These are phyloP conservation scores for Myiagra hebetior DNA, from an alignment of 2,113 vertebrate genomes.

Conservation along the genomic window DNA sequence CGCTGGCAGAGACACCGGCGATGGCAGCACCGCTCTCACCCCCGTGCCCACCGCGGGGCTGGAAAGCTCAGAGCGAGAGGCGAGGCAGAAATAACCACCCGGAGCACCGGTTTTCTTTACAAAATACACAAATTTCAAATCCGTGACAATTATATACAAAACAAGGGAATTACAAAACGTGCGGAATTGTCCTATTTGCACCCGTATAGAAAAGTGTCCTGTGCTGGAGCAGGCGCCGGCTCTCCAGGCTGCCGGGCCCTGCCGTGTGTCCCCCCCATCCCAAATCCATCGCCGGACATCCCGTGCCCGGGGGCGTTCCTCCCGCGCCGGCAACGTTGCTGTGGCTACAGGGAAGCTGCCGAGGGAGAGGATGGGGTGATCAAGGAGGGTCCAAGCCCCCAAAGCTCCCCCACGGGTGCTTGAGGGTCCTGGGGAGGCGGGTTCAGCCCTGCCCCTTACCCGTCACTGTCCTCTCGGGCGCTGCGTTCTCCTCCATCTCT, in stretches of 20 bases:
- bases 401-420: rapidly evolving
- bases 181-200: slow-evolving; percentile 73
- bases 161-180: slow-evolving; percentile 69
- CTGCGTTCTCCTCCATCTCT: slow-evolving; percentile 42
- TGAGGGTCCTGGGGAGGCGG: not conserved
- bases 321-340: not conserved
- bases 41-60: rapidly evolving
- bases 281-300: not conserved
- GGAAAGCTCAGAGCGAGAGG: not conserved
- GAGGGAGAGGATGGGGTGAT: not conserved
- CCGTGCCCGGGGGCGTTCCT: not conserved
- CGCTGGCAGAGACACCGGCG: rapidly evolving
- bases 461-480: slow-evolving; percentile 38
- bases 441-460: slow-evolving; percentile 13
- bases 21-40: not conserved
- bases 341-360: slow-evolving; percentile 45
- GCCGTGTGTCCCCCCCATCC: not conserved
- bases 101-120: slow-evolving; percentile 53
- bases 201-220: slow-evolving; percentile 67
- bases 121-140: slow-evolving; percentile 67
- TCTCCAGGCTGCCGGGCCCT: not conserved
- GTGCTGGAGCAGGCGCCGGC: not conserved
- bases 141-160: slow-evolving; percentile 77
- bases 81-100: not conserved
- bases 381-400: not conserved